These are phyloP conservation scores for Callorhinus ursinus DNA, from an alignment of 2,113 vertebrate genomes.

Conservation along the genomic window DNA sequence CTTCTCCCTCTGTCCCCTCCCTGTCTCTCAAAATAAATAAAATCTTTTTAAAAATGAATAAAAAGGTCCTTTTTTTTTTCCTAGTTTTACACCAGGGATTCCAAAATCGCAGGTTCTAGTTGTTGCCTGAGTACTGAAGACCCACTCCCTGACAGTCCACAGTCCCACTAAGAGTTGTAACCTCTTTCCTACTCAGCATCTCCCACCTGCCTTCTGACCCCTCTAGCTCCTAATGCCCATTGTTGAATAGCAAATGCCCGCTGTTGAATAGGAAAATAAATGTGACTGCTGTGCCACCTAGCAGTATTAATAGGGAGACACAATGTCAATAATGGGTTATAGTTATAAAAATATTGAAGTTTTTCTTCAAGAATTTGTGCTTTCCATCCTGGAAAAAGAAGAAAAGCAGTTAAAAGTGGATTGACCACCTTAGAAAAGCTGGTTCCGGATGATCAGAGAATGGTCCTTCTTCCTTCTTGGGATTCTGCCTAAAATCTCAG, in stretches of 20 bases:
- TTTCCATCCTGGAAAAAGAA: neutral
- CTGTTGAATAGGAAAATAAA: neutral
- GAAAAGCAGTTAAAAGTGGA: neutral
- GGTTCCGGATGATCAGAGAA: neutral
- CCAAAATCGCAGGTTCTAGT: neutral
- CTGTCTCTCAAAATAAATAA: neutral
- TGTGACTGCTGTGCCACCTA: neutral
- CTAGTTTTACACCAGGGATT: neutral
- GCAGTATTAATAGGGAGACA: neutral
- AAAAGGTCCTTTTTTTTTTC: neutral
- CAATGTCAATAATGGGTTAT: neutral
- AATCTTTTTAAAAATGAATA: neutral
- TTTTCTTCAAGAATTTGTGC: neutral
- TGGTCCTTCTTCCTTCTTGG: neutral
- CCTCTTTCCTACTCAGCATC: no score
- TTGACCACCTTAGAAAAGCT: neutral
- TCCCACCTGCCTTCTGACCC: neutral
- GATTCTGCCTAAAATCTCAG: neutral
- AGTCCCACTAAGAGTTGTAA: neutral
- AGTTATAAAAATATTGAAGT: neutral
- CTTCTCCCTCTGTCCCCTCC: neutral
- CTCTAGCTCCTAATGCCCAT: neutral
- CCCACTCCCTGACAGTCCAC: no score
- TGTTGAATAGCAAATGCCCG: neutral
- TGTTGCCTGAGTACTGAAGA: neutral